Evolutionary conservation across 2,797 vertebrate species (phyloP), one percentile per base, ranked within the genome.

Genomic region (Cuniculus paca): DNA sequence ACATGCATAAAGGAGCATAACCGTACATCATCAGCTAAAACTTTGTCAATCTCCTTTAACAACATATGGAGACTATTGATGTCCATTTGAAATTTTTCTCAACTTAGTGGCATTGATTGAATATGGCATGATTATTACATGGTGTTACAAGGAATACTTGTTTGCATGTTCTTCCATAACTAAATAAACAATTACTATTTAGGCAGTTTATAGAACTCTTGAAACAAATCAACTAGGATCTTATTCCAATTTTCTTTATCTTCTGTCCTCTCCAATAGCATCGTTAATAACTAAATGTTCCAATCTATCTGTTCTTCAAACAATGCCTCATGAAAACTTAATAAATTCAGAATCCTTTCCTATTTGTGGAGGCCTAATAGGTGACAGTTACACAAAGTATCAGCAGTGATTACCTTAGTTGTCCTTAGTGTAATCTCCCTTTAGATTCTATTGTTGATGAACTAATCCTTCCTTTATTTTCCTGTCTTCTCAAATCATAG

Each of bases 401-500:
- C 2, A 68, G 0, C 11, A 45, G 68, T 92, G 80, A 96, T 91
- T 95, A 36, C 58, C 19, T 58, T 79, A 61, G 68, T 77, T 20
- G 45, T 77, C 42, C 52, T 91, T 65, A 42, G n/a, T 58, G 10
- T 79, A 72, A 65, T 94, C 95, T 92, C 58, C 96, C 68, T 89
- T 91, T 58, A 61, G 70, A 93, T 86, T 83, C 16, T 89, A 12
- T 77, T 31, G 63, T 19, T 85, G 70, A 89, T 94, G 42, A 75
- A 86, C 39, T 80, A 91, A 95, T 75, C 17, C 5, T 80, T 31
- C 60, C 26, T 95, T 83, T 77, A 50, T 91, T 92, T 90, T 90
- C 22, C 31, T 36, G 88, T 20, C 65, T 63, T 80, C 60, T 42
- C 88, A 95, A 97, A 94, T 83, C 90, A 50, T 60, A 96, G 50